A percentile compares a stretch with the other conserved stretches of the same genome.
Conservation (phyloP, 2,113 vertebrate genomes). For the Ceratotherium simum region DNA sequence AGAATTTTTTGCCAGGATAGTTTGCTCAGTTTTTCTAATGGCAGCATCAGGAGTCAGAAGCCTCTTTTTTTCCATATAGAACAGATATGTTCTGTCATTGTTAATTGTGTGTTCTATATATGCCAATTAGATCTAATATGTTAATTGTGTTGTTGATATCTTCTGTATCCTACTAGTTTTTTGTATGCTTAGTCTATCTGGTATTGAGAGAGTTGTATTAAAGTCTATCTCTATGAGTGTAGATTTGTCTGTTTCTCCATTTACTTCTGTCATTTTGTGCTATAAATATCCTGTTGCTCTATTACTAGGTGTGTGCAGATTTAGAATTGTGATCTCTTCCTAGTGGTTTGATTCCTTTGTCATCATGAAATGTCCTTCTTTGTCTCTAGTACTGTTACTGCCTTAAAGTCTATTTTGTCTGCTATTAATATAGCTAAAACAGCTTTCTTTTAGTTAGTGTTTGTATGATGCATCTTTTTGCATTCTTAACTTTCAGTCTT, state of each 20-base stretch:
- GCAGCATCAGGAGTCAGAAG: no score
- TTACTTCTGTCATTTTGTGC: neutral
- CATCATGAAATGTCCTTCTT: neutral
- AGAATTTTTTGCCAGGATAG: no score
- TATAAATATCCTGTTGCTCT: neutral
- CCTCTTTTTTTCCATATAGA: no score
- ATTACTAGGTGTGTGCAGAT: neutral
- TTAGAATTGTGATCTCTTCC: neutral
- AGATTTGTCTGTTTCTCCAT: neutral
- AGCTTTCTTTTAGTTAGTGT: neutral
- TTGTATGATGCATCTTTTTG: neutral
- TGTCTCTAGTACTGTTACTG: neutral
- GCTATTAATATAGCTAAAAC: neutral
- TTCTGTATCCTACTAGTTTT: neutral
- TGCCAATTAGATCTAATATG: neutral
- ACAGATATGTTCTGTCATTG: neutral
- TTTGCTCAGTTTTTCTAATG: no score
- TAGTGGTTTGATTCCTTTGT: neutral
- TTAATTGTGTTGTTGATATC: neutral
- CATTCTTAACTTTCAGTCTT: neutral
- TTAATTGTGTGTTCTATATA: neutral
- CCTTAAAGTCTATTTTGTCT: conserved; percentile 29
- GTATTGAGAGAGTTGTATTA: neutral
- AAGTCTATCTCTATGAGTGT: neutral
- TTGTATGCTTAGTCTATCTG: neutral